These are phyloP conservation scores for Teleiodes luculella DNA, from an alignment of 2,888 invertebrate genomes.

Conservation along the genomic window DNA sequence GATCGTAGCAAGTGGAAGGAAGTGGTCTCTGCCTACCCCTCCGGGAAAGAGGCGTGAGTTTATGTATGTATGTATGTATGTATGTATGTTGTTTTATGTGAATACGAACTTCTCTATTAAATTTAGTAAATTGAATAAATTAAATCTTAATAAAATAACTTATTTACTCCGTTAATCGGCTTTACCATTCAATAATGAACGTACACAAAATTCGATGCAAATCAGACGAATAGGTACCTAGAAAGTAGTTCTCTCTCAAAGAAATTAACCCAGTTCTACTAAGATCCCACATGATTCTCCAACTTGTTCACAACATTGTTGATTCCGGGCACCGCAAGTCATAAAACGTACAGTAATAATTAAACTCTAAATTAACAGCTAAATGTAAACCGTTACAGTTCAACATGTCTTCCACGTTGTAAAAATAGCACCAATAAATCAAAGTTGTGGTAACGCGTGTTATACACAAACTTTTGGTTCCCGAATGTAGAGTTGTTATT, in stretches of 20 bases:
- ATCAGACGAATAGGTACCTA: no score
- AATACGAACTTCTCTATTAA: no score
- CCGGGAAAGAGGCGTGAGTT: no score
- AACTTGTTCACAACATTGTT: constrained; percentile 11
- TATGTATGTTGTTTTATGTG: no score
- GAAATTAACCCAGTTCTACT: background rate
- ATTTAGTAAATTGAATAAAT: no score
- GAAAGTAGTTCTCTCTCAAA: background rate
- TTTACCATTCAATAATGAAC: no score
- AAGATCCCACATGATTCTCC: background rate
- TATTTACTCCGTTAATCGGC: no score
- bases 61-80: no score
- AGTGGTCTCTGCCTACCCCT: no score
- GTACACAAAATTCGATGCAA: no score
- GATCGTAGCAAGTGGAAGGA: no score
- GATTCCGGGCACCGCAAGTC: constrained; percentile 25
- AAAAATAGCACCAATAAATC: constrained; percentile 63
- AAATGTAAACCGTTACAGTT: constrained; percentile 61
- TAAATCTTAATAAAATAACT: no score
- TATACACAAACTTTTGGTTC: background rate
- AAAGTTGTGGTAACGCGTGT: constrained; percentile 28
- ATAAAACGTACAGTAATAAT: constrained; percentile 61
- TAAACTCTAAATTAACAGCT: constrained; percentile 61
- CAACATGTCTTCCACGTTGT: constrained; percentile 54
- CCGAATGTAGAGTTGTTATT: background rate